Evolutionary conservation across 2,797 vertebrate species (phyloP), one percentile per base, ranked within the genome.

Genomic region (Kryptopterus vitreolus): DNA sequence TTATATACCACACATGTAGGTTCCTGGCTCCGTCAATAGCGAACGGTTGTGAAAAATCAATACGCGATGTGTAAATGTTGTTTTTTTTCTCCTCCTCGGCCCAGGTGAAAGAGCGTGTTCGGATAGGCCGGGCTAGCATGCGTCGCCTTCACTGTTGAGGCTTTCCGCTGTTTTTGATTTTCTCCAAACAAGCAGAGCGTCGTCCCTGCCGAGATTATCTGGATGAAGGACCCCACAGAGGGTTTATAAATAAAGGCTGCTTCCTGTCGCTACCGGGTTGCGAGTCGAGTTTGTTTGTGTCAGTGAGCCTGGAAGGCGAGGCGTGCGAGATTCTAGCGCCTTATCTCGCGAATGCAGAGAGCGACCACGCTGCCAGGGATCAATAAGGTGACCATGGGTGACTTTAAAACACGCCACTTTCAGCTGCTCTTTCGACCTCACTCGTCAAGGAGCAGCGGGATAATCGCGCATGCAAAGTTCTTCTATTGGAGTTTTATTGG

Each of bases 271-370:
- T 79, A 74, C 73, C 48, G 38, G 82, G 53, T 74, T 69, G 79
- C 74, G 61, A 80, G 77, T 78, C 62, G 62, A 35, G 82, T 58
- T 81, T 78, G 73, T 82, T 81, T 76, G 83, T 78, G 79, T 85
- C 81, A 74, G 80, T 69, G 76, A 82, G 83, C 80, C 74, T 87
- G 61, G 78, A 76, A 82, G 85, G 85, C 72, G 79, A 43, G 83
- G 74, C 72, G 38, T 82, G 90, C 87, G 87, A 85, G 85, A 88
- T 87, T 86, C 87, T 87, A 88, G 86, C 78, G 84, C 82, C 92
- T 93, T 93, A 94, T 94, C 92, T 92, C 89, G 76, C 88, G 81
- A 92, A 89, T 92, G 90, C 92, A 94, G 93, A 92, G 89, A 89
- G 87, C 89, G 24, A 87, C 87, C 88, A 86, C 77, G 87, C 78